Conservation (phyloP, 2,113 vertebrate species). For the Galbula dea region DNA sequence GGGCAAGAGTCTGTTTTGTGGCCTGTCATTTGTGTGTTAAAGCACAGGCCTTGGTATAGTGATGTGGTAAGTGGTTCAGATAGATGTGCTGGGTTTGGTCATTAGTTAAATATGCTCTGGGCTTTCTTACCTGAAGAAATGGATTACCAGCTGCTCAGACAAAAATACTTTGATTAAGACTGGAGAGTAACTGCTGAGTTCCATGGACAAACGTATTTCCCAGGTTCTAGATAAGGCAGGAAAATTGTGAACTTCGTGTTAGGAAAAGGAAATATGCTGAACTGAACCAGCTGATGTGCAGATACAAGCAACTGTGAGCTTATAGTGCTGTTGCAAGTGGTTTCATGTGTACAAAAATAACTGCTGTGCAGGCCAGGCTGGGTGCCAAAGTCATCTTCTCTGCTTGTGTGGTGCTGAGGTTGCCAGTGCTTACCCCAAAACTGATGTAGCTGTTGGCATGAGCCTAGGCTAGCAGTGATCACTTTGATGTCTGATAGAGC, state of each 20-base stretch:
- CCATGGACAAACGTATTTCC: neutral
- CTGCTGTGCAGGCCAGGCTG: slow-evolving; percentile 28
- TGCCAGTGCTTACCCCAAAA: neutral
- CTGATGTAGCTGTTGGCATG: neutral
- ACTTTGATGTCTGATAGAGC: neutral
- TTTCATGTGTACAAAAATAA: neutral
- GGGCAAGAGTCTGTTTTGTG: neutral
- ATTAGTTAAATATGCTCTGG: neutral
- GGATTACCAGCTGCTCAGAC: neutral
- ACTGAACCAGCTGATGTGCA: neutral
- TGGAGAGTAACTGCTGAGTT: neutral
- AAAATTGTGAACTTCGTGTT: neutral
- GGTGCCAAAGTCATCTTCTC: slow-evolving; percentile 12
- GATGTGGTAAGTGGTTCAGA: neutral
- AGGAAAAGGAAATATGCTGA: neutral
- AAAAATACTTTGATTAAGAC: neutral
- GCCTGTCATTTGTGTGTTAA: neutral
- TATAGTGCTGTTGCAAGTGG: neutral
- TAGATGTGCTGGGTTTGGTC: neutral
- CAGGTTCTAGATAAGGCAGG: neutral
- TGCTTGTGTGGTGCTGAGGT: neutral
- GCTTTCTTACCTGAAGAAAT: neutral
- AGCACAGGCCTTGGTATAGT: neutral
- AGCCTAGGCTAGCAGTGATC: neutral
- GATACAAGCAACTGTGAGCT: neutral